phyloP scores from a whole-genome alignment of 1,140 invertebrate genomes.

The Drosophila tristis region DNA sequence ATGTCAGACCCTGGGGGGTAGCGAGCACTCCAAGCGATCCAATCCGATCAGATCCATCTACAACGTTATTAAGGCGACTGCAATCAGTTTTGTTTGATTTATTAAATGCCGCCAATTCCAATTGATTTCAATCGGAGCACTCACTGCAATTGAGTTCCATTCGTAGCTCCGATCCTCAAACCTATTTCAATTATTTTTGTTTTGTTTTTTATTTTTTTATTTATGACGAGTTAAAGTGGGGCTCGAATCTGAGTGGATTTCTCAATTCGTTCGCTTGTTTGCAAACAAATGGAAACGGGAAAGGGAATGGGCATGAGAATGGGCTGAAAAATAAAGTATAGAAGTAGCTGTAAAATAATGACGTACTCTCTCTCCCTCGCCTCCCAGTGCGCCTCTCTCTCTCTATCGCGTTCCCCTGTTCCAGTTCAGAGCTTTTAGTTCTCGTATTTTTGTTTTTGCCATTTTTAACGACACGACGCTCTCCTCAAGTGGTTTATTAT shows the following conservation, averaged over 20 bases:
- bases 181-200: constrained; percentile 59
- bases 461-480: constrained; percentile 46
- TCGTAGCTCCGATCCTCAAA: constrained; percentile 59
- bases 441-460: constrained; percentile 51
- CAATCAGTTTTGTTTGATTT: constrained; percentile 45
- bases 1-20: constrained; percentile 30
- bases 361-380: constrained; percentile 30
- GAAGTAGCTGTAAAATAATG: constrained; percentile 67
- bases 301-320: constrained; percentile 12
- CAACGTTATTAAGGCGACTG: constrained; percentile 11
- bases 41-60: constrained; percentile 2
- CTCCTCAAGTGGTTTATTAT: constrained; percentile 28
- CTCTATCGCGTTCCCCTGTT: constrained; percentile 30
- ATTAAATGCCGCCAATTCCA: constrained; percentile 63
- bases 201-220: background rate
- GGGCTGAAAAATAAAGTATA: constrained; percentile 37
- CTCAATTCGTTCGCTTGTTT: constrained; percentile 48
- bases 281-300: constrained; percentile 37
- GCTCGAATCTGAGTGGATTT: constrained; percentile 19
- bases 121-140: constrained; percentile 58
- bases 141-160: constrained; percentile 55
- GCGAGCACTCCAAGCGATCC: background rate
- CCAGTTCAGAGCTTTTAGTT: constrained; percentile 60
- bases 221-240: constrained; percentile 63
- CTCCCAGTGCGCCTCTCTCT: constrained; percentile 30